Conservation (phyloP, 2,113 vertebrate species). For the Mobula birostris region DNA sequence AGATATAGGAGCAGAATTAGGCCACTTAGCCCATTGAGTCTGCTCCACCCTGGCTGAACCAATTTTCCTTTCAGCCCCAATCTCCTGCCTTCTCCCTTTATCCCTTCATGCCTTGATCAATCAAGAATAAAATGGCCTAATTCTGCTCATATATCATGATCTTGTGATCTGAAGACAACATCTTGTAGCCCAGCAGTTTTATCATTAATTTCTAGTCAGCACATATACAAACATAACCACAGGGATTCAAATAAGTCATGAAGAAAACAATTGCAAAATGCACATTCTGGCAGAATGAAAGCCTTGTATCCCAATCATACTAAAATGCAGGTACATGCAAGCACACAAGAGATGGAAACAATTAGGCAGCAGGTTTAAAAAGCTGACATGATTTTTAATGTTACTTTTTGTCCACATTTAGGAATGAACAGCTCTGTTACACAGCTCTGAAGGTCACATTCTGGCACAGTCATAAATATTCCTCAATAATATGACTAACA, state of each 20-base stretch:
- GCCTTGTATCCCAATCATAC: background rate
- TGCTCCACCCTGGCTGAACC: too few relatives aligned
- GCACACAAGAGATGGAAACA: background rate
- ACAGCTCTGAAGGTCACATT: background rate
- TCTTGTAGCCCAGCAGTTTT: too few relatives aligned
- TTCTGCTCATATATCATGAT: too few relatives aligned
- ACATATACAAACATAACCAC: background rate
- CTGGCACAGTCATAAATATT: slow-evolving; percentile 1
- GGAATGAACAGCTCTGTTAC: background rate
- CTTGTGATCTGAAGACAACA: background rate
- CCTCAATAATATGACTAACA: background rate
- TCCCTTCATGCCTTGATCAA: too few relatives aligned
- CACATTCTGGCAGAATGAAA: background rate
- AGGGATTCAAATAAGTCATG: background rate
- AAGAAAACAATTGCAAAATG: background rate
- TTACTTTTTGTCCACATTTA: background rate
- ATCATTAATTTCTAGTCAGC: too few relatives aligned
- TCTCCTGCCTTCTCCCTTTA: too few relatives aligned
- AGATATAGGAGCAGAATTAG: too few relatives aligned
- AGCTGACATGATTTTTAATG: background rate
- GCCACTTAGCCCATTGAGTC: too few relatives aligned
- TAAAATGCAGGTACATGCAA: background rate
- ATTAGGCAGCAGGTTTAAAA: background rate
- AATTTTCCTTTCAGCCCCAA: too few relatives aligned
- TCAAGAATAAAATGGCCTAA: too few relatives aligned